phyloP scores from a whole-genome alignment of 2,797 vertebrate species.

The Cyprinodon diabolis region DNA sequence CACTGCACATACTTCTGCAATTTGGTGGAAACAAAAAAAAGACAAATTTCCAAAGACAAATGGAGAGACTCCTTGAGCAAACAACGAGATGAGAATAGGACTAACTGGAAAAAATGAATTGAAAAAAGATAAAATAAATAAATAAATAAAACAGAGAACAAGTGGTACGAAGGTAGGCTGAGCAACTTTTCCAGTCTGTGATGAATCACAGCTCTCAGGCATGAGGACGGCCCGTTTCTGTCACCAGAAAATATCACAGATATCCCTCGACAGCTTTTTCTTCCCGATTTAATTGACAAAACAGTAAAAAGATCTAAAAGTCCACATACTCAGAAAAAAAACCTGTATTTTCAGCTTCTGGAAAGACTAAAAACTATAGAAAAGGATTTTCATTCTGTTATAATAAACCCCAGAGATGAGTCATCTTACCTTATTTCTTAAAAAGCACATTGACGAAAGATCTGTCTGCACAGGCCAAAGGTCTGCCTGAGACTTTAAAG shows the following conservation, averaged over 20 bases:
- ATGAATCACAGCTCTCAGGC: constrained; percentile 78
- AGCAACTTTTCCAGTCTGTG: constrained; percentile 64
- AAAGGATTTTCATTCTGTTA: constrained; percentile 11
- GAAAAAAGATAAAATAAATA: constrained; percentile 4
- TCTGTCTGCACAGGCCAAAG: not conserved
- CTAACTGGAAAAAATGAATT: constrained; percentile 20
- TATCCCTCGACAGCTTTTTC: constrained; percentile 46
- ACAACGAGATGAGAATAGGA: constrained; percentile 35
- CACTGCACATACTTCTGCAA: not conserved
- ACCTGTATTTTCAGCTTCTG: constrained; percentile 4
- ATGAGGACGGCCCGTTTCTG: constrained; percentile 66
- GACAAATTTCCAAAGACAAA: constrained; percentile 39
- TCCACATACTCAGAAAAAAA: constrained; percentile 15
- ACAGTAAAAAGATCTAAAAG: constrained; percentile 20
- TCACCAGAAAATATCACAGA: constrained; percentile 69
- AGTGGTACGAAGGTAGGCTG: constrained; percentile 54
- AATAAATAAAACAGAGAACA: constrained; percentile 28
- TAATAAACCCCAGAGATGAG: constrained; percentile 5
- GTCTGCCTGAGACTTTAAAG: not conserved
- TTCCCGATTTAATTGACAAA: constrained; percentile 41
- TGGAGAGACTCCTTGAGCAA: constrained; percentile 16
- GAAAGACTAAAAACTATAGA: constrained; percentile 15
- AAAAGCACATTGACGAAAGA: constrained; percentile 12
- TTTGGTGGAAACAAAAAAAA: constrained; percentile 19
- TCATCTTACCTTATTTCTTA: constrained; percentile 3